phyloP scores from a whole-genome alignment of 2,113 vertebrate genomes.

The Phrynosoma blainvillii region DNA sequence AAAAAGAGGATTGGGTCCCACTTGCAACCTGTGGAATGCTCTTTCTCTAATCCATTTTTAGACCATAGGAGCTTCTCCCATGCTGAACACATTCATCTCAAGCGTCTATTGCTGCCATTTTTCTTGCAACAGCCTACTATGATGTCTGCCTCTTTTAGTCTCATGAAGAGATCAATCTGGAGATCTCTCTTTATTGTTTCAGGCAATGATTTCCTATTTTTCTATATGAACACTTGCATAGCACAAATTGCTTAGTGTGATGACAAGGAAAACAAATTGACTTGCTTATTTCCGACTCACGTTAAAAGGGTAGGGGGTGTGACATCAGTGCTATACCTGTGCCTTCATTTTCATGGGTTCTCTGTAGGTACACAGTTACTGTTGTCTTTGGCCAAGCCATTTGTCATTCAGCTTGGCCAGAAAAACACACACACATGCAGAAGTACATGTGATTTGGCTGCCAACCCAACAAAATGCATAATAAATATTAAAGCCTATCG shows the following conservation, averaged over 20 bases:
- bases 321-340: neutral
- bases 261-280: neutral
- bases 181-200: neutral
- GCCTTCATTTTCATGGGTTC: neutral
- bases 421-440: neutral
- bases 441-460: neutral
- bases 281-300: neutral
- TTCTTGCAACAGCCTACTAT: too few relatives aligned
- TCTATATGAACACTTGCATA: too few relatives aligned
- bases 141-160: too few relatives aligned
- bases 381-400: neutral
- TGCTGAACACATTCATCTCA: too few relatives aligned
- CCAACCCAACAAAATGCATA: neutral
- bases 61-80: too few relatives aligned
- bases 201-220: neutral
- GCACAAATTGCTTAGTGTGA: neutral
- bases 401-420: neutral
- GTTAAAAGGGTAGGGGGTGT: neutral
- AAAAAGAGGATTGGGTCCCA: too few relatives aligned
- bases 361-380: neutral
- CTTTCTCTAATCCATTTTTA: too few relatives aligned
- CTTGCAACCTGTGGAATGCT: too few relatives aligned
- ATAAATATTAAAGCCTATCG: neutral
- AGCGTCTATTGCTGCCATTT: too few relatives aligned
- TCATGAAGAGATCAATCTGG: neutral